Evolutionary conservation across 1,140 invertebrate species (phyloP).

Genomic region (Teleopsis dalmanni): DNA sequence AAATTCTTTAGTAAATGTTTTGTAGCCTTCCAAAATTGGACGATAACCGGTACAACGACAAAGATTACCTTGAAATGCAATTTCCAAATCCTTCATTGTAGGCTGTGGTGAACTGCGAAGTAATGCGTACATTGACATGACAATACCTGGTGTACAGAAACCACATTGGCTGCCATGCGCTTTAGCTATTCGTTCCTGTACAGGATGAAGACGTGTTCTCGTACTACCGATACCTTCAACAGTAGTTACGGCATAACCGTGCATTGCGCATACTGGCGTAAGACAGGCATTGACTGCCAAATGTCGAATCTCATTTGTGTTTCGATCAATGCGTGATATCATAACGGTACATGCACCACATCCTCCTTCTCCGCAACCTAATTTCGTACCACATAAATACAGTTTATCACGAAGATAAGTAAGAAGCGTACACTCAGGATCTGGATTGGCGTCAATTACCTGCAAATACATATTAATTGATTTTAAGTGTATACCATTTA

Average conservation of each 20-base stretch:
- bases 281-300: slow-evolving; percentile 84
- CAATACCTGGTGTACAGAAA: slow-evolving; percentile 86
- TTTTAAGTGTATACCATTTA: too few species aligned
- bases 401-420: slow-evolving; percentile 76
- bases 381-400: slow-evolving; percentile 77
- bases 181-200: slow-evolving; percentile 79
- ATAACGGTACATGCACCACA: slow-evolving; percentile 93
- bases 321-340: slow-evolving; percentile 66
- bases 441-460: slow-evolving; percentile 63
- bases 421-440: slow-evolving; percentile 80
- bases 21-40: slow-evolving; percentile 82
- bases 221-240: slow-evolving; percentile 79
- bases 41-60: slow-evolving; percentile 88
- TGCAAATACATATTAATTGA: too few species aligned
- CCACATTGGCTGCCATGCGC: slow-evolving; percentile 86
- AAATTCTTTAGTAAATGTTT: slow-evolving; percentile 75
- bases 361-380: slow-evolving; percentile 88
- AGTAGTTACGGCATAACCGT: slow-evolving; percentile 80
- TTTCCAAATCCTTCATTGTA: slow-evolving; percentile 66
- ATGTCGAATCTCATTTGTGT: slow-evolving; percentile 67
- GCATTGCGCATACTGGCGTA: slow-evolving; percentile 72
- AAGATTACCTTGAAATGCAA: slow-evolving; percentile 81
- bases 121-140: slow-evolving; percentile 90
- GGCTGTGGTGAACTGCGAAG: slow-evolving; percentile 59
- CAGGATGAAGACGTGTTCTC: slow-evolving; percentile 65